Evolutionary conservation across 2,113 vertebrate genomes (phyloP).

Genomic region (Melanotaenia duboulayi): DNA sequence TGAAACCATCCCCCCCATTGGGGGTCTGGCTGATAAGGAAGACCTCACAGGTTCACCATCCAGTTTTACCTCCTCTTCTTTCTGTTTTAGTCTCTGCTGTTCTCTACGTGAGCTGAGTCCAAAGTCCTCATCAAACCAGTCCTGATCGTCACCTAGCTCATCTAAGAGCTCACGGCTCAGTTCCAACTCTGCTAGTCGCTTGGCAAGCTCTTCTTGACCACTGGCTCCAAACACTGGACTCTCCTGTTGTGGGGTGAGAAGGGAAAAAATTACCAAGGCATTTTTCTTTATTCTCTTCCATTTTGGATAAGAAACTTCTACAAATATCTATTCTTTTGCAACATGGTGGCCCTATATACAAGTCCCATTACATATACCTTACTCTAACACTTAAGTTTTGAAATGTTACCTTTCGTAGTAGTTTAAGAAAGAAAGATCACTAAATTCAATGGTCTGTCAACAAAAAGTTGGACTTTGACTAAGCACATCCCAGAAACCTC

Average conservation of each 20-base stretch:
- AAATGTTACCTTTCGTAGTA: background rate
- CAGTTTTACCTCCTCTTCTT: conserved; percentile 57
- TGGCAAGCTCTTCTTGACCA: conserved; percentile 93
- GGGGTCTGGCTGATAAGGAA: conserved; percentile 29
- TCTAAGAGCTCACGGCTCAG: conserved; percentile 90
- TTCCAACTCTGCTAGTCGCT: conserved; percentile 93
- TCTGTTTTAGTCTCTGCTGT: conserved; percentile 84
- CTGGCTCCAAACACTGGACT: conserved; percentile 91
- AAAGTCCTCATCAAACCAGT: conserved; percentile 99
- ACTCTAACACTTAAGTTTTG: conserved; percentile 11
- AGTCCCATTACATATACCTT: background rate
- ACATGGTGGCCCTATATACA: background rate
- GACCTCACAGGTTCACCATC: conserved; percentile 47
- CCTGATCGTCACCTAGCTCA: conserved; percentile 91
- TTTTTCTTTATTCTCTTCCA: background rate
- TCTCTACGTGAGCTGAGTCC: conserved; percentile 90
- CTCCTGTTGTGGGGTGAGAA: conserved; percentile 78
- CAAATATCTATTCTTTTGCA: background rate
- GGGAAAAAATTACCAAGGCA: background rate
- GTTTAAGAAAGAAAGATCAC: conserved; percentile 10
- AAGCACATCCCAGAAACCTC: conserved; percentile 26
- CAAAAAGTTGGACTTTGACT: conserved; percentile 70
- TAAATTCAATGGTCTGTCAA: conserved; percentile 55
- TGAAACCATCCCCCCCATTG: conserved; percentile 39
- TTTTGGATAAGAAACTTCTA: background rate